Conservation (phyloP, 2,113 vertebrate species). For the Artemisiospiza belli region DNA sequence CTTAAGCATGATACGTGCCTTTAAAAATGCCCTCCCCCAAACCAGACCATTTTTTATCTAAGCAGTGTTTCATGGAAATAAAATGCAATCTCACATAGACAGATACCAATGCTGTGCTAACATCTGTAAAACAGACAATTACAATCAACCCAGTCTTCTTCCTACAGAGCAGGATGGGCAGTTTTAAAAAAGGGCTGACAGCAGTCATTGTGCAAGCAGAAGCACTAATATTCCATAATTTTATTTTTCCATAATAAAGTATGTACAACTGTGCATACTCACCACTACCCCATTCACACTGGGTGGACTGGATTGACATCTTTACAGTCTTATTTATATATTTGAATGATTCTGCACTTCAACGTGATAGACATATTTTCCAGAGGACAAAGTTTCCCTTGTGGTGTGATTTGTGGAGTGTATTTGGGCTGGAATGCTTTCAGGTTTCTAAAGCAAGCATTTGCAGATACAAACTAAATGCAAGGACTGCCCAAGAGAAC, state of each 20-base stretch:
- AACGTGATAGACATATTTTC: not conserved
- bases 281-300: not conserved
- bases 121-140: constrained; percentile 8
- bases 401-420: not conserved
- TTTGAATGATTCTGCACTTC: not conserved
- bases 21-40: not conserved
- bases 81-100: not conserved
- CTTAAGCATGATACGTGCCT: not conserved
- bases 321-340: not conserved
- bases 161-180: not conserved
- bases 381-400: constrained; percentile 22
- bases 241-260: not conserved
- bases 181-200: not conserved
- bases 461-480: not conserved
- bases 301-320: not conserved
- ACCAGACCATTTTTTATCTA: not conserved
- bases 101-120: not conserved
- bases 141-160: not conserved
- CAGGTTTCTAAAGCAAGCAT: not conserved
- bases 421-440: not conserved
- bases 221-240: not conserved
- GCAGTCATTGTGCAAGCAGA: not conserved
- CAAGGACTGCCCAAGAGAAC: not conserved
- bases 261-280: not conserved
- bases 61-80: not conserved